These are phyloP conservation scores for Agraylea sexmaculata DNA, from an alignment of 1,140 invertebrate species.

Conservation along the genomic window DNA sequence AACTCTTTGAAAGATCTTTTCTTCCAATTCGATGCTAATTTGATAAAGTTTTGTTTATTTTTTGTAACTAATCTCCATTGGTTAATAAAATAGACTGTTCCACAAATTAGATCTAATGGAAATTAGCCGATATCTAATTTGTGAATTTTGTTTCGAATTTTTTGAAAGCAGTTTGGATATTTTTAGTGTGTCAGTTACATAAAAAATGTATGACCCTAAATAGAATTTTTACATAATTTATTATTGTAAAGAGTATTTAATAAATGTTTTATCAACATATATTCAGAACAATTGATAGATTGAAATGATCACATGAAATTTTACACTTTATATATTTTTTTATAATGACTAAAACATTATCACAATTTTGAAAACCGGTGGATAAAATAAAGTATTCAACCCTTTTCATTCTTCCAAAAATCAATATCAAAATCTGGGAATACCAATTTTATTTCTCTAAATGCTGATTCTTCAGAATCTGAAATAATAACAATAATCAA, in stretches of 20 bases:
- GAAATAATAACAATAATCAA: slow-evolving; percentile 27
- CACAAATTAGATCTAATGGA: too few species aligned
- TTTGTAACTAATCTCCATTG: too few species aligned
- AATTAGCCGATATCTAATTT: too few species aligned
- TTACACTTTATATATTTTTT: not conserved
- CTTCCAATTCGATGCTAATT: too few species aligned
- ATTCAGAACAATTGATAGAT: not conserved
- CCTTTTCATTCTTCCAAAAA: slow-evolving; percentile 24
- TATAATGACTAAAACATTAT: not conserved
- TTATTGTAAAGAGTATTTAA: slow-evolving; percentile 7
- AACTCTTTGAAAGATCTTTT: too few species aligned
- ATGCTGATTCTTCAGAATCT: slow-evolving; percentile 68
- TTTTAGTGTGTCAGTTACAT: too few species aligned
- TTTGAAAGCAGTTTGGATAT: too few species aligned
- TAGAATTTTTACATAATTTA: too few species aligned
- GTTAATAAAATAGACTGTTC: too few species aligned
- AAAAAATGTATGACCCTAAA: too few species aligned
- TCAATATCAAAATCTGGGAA: slow-evolving; percentile 64
- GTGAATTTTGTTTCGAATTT: too few species aligned
- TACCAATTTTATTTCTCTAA: slow-evolving; percentile 67
- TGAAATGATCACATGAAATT: not conserved
- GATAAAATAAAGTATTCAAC: not conserved
- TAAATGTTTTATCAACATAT: not conserved
- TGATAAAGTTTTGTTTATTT: too few species aligned
- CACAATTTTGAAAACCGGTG: not conserved